A percentile compares a stretch with the other conserved stretches of the same genome.
These are phyloP conservation scores for Ceyx cyanopectus DNA, from an alignment of 2,113 vertebrate species.

Conservation along the genomic window DNA sequence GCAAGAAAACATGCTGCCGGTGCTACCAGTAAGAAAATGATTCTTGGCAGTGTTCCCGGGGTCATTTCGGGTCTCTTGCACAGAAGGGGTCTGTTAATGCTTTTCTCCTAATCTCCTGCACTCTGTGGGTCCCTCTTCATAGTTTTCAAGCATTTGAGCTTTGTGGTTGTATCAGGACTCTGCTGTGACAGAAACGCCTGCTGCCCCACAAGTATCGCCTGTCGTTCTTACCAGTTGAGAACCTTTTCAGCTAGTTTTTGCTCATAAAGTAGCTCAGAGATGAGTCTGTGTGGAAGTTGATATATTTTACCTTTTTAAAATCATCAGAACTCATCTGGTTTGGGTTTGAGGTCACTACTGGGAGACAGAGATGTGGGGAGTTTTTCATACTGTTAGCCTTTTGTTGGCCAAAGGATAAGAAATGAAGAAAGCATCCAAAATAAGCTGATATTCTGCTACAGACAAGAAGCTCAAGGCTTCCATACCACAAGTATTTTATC, in stretches of 20 bases:
- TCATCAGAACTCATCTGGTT: not conserved
- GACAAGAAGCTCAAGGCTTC: not conserved
- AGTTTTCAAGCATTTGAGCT: conserved; percentile 12
- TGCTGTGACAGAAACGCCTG: conserved; percentile 12
- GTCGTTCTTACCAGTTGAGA: not conserved
- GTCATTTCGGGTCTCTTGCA: conserved; percentile 20
- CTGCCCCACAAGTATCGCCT: not conserved
- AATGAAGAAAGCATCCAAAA: conserved; percentile 19
- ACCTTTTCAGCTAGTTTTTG: not conserved
- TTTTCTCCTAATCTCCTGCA: conserved; percentile 17
- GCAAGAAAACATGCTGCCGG: not conserved
- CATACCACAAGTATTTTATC: not conserved
- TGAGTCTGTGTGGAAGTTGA: not conserved
- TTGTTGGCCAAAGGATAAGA: conserved; percentile 21
- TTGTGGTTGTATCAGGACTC: not conserved
- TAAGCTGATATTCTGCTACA: not conserved
- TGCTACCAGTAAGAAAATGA: conserved; percentile 53
- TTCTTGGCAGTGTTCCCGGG: conserved; percentile 34
- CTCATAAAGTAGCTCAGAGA: not conserved
- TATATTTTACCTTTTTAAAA: not conserved
- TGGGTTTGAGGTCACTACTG: conserved; percentile 39
- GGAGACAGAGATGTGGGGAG: not conserved
- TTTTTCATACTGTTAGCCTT: conserved; percentile 11
- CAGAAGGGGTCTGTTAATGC: conserved; percentile 26
- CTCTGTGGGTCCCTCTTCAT: not conserved